Percentiles rank a stretch among this genome's conserved stretches.
Conservation (phyloP, 2,797 vertebrate species). For the Myiothlypis chrysogaster region DNA sequence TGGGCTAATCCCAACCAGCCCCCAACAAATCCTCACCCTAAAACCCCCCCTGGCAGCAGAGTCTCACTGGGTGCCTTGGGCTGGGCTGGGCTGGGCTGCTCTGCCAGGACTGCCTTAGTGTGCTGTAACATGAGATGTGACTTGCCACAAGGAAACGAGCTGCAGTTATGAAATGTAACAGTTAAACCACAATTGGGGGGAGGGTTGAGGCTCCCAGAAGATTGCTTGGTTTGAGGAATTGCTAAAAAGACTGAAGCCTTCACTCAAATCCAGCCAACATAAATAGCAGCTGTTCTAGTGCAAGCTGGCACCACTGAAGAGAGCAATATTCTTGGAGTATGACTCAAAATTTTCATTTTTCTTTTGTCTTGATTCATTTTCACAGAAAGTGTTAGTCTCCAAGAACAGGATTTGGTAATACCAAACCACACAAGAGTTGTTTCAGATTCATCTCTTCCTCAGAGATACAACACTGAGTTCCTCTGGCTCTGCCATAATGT, state of each 20-base stretch:
- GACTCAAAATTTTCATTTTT: background rate
- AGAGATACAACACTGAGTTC: background rate
- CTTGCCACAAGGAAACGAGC: background rate
- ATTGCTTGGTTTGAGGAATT: background rate
- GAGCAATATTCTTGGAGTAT: background rate
- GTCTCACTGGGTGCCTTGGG: fast-evolving
- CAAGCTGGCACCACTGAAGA: background rate
- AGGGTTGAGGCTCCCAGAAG: background rate
- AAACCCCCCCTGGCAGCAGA: background rate
- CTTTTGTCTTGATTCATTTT: background rate
- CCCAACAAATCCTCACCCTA: fast-evolving
- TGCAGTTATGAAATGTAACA: background rate
- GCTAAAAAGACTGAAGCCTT: background rate
- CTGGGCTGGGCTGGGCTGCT: background rate
- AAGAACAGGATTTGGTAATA: background rate
- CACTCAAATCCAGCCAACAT: background rate
- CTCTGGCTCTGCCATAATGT: background rate
- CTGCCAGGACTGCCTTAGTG: fast-evolving
- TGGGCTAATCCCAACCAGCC: background rate
- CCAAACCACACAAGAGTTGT: background rate
- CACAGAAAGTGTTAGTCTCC: background rate
- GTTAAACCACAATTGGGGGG: fast-evolving
- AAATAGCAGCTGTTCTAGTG: background rate
- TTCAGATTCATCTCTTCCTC: background rate
- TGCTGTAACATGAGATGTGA: fast-evolving